Evolutionary conservation across 2,888 invertebrate species (phyloP), one percentile per base, ranked within the genome.

Genomic region (Frankliniella fusca): DNA sequence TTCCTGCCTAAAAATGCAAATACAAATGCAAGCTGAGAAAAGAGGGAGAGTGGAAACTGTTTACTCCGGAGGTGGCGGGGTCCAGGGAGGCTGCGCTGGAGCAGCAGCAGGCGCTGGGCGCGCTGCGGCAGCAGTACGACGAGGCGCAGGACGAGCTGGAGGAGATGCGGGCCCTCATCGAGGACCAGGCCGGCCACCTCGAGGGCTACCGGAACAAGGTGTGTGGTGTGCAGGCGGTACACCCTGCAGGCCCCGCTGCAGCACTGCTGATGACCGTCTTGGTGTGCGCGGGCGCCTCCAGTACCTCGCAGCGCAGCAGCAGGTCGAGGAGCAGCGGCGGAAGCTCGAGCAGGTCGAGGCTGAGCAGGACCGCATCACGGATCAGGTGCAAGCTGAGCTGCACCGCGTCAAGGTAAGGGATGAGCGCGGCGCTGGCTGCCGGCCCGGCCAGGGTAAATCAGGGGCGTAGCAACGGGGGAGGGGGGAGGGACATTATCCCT

Each of bases 291-390:
- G n/a, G n/a, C n/a, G n/a, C 82, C 84, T 85, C 28, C 83, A 89
- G 88, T 93, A 92, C 85, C 86, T 92, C 38, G 90, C 92, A 90
- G 92, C 93, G 0, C 93, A 93, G 85, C 93, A 93, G 87, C 87
- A 91, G 81, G 93, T 93, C 0, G 93, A 94, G 86, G 93, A 93
- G 86, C 93, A 93, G 86, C 89, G 90, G 0, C 89, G 93, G 0
- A 93, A 93, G 85, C 90, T 93, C 86, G 93, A 93, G 84, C 88
- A 92, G 86, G 92, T 93, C 92, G 93, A 93, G 85, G 90, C 93
- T 90, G 93, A 93, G 85, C 93, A 93, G 85, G 91, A 91, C 28
- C 89, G 93, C 81, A 92, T 93, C 86, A 92, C 92, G 84, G 93
- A 93, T 85, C 93, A 93, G 86, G 92, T 93, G 79, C 92, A 92